Conservation (phyloP, 92 coral and sea anemone species). For the Epizoanthus illoricatus region DNA sequence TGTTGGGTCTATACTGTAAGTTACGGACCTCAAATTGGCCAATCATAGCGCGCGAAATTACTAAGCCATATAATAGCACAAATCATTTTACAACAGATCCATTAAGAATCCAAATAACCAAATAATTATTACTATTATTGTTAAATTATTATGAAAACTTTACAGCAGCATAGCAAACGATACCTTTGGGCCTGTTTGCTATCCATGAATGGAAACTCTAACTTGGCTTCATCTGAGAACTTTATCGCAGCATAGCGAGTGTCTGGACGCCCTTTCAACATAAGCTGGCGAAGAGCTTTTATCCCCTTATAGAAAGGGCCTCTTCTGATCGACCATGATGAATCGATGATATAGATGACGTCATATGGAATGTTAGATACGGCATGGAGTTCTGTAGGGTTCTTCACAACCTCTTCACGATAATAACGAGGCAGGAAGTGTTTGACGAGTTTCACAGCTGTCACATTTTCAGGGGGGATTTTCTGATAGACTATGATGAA, state of each 20-base stretch:
- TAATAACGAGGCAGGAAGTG: slow-evolving; percentile 49
- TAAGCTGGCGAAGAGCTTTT: slow-evolving; percentile 44
- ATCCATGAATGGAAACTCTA: slow-evolving; percentile 47
- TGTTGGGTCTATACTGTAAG: too few relatives aligned
- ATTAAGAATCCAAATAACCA: too few relatives aligned
- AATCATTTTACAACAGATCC: too few relatives aligned
- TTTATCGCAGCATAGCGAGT: slow-evolving; percentile 57
- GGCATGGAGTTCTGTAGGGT: not conserved
- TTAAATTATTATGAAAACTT: too few relatives aligned
- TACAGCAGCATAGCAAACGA: not conserved
- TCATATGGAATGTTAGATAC: slow-evolving; percentile 40
- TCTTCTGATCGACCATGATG: slow-evolving; percentile 55
- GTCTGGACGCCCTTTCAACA: slow-evolving; percentile 40
- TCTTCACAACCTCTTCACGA: slow-evolving; percentile 2
- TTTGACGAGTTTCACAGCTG: slow-evolving; percentile 46
- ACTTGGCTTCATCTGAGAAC: slow-evolving; percentile 48
- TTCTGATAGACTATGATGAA: slow-evolving; percentile 24
- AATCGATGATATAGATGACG: slow-evolving; percentile 57
- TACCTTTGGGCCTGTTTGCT: slow-evolving; percentile 35
- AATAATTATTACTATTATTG: too few relatives aligned
- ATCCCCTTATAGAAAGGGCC: slow-evolving; percentile 44
- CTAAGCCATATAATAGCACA: too few relatives aligned
- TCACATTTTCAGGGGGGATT: slow-evolving; percentile 30
- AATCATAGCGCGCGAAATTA: too few relatives aligned
- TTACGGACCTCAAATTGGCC: too few relatives aligned